A percentile compares a stretch with the other conserved stretches of the same genome.
These are phyloP conservation scores for Zaprionus vittiger DNA, from an alignment of 1,140 invertebrate genomes.

Conservation along the genomic window DNA sequence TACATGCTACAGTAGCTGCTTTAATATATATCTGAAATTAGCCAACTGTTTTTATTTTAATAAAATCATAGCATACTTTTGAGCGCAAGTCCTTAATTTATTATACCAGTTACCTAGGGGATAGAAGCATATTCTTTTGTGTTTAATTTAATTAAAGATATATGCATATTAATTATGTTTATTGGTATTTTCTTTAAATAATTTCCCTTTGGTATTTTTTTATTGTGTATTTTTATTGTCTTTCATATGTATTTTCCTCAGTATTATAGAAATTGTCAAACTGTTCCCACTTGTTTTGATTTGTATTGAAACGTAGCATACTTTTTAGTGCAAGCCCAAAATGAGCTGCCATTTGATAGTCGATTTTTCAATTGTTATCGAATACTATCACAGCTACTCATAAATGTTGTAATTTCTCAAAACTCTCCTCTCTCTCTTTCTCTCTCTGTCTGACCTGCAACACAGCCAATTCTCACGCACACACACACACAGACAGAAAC, in stretches of 20 bases:
- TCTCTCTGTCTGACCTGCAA: not conserved
- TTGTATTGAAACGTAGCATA: not conserved
- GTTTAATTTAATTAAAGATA: not conserved
- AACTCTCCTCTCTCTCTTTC: not conserved
- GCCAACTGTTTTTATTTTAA: not conserved
- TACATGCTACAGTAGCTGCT: not conserved
- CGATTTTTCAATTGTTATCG: not conserved
- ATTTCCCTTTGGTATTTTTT: no score
- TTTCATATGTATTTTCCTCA: no score
- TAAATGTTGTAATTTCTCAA: not conserved
- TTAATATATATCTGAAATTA: not conserved
- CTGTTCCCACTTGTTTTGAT: no score
- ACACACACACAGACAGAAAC: not conserved
- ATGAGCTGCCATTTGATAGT: not conserved
- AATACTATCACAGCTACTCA: not conserved
- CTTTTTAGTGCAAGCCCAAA: not conserved
- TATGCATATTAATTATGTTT: not conserved
- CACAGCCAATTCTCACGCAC: slow-evolving; percentile 6
- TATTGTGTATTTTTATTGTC: no score
- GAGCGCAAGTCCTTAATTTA: not conserved
- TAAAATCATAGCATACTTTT: slow-evolving; percentile 1
- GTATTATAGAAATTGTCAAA: no score
- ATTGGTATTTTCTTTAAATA: not conserved
- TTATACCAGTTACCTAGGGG: no score
- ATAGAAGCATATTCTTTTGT: not conserved